phyloP scores from a whole-genome alignment of 2,113 vertebrate species.

The Ammodytes dubius region DNA sequence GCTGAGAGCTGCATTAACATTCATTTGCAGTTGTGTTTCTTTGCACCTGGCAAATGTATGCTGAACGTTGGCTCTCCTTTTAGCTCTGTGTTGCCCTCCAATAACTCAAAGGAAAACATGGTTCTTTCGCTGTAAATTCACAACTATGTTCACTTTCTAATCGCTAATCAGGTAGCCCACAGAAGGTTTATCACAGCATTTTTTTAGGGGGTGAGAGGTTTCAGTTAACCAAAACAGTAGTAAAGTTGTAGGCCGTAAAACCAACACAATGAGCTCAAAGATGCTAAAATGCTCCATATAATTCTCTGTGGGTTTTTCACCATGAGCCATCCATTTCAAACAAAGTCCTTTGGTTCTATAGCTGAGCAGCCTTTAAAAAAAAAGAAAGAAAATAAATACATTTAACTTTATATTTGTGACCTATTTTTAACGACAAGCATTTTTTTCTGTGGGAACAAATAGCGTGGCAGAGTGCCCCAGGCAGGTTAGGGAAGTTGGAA shows the following conservation, averaged over 20 bases:
- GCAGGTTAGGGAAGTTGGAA: background rate
- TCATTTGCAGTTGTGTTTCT: background rate
- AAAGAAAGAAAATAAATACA: background rate
- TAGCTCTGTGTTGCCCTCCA: constrained; percentile 4
- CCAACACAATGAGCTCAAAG: background rate
- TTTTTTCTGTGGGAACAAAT: background rate
- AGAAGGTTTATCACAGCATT: background rate
- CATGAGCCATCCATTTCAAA: background rate
- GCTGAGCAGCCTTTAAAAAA: background rate
- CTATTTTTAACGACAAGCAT: background rate
- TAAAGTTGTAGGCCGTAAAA: background rate
- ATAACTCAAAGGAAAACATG: background rate
- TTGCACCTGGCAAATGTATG: constrained; percentile 14
- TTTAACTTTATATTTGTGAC: background rate
- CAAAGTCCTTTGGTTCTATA: background rate
- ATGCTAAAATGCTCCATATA: background rate
- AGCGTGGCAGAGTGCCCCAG: background rate
- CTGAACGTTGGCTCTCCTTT: background rate
- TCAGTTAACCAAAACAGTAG: background rate
- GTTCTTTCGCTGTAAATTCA: background rate
- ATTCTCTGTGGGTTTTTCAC: background rate
- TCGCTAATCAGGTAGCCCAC: background rate
- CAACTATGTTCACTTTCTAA: background rate
- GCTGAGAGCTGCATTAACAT: background rate
- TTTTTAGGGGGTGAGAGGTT: background rate